phyloP scores from a whole-genome alignment of 2,888 invertebrate species.

The Thymelicus lineola region DNA sequence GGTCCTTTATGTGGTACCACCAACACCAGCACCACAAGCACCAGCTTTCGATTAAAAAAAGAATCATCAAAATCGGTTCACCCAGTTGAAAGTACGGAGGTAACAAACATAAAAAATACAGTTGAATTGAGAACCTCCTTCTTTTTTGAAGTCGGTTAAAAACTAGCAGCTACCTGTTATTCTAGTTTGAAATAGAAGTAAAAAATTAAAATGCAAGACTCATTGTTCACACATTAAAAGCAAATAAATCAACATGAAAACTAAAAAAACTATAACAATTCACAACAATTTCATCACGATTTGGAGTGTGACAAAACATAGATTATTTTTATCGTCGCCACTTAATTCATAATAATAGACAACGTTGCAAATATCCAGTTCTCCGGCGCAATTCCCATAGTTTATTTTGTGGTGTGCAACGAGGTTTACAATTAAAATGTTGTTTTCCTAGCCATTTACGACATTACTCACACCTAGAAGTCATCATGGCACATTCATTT shows the following conservation, averaged over 20 bases:
- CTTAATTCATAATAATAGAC: slow-evolving; percentile 33
- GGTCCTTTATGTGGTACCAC: no score
- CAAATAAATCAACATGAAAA: slow-evolving; percentile 3
- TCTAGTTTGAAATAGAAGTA: no score
- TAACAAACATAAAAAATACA: no score
- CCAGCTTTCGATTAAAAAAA: no score
- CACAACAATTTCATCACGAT: slow-evolving; percentile 8
- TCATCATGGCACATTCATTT: slow-evolving; percentile 63
- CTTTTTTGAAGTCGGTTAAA: no score
- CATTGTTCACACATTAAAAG: not conserved
- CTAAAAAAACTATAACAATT: not conserved
- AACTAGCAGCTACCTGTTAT: no score
- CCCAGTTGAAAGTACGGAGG: no score
- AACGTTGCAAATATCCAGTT: slow-evolving; percentile 23
- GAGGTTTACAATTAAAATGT: slow-evolving; percentile 69
- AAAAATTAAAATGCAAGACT: no score
- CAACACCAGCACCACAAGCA: no score
- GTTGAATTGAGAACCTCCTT: no score
- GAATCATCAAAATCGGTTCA: no score
- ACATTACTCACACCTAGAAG: slow-evolving; percentile 75
- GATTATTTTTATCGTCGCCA: slow-evolving; percentile 24
- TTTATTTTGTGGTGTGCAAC: slow-evolving; percentile 58
- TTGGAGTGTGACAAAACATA: slow-evolving; percentile 18
- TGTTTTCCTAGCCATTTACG: slow-evolving; percentile 67
- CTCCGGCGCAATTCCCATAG: slow-evolving; percentile 58